These are phyloP conservation scores for Gasterosteus nipponicus DNA, from an alignment of 2,113 vertebrate species.

Conservation along the genomic window DNA sequence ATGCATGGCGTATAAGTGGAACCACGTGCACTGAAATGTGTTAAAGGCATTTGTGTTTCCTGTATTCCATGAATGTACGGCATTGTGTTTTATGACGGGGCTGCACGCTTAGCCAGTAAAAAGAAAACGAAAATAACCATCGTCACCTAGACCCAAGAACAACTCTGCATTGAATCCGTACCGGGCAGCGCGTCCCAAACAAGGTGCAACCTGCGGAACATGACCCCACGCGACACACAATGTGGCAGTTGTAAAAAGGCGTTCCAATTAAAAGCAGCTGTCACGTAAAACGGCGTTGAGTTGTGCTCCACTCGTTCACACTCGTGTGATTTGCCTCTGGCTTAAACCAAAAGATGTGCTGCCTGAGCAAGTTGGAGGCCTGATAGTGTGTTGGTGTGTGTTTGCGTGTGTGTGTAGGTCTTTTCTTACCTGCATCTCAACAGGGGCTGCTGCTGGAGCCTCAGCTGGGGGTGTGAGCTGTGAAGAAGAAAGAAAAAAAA, in stretches of 20 bases:
- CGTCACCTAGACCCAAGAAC: background rate
- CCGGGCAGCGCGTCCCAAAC: background rate
- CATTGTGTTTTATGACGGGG: background rate
- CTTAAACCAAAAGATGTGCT: background rate
- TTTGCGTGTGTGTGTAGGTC: background rate
- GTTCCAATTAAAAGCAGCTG: background rate
- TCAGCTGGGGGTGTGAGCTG: slow-evolving; percentile 47
- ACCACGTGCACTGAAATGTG: background rate
- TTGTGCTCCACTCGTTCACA: background rate
- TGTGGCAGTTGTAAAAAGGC: background rate
- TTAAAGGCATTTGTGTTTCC: background rate
- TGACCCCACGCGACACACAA: background rate
- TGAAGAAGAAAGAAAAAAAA: background rate
- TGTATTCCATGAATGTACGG: background rate
- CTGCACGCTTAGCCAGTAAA: background rate
- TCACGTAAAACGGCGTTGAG: background rate
- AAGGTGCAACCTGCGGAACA: background rate
- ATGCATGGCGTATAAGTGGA: background rate
- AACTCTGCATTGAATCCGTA: background rate
- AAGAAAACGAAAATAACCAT: background rate
- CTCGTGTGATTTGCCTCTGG: slow-evolving; percentile 2
- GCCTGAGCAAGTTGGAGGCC: background rate
- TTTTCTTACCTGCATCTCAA: slow-evolving; percentile 58
- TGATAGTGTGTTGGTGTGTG: background rate
- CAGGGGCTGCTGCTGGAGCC: slow-evolving; percentile 26